These are phyloP conservation scores for Troides oblongomaculatus DNA, from an alignment of 2,888 invertebrate species.

Conservation along the genomic window DNA sequence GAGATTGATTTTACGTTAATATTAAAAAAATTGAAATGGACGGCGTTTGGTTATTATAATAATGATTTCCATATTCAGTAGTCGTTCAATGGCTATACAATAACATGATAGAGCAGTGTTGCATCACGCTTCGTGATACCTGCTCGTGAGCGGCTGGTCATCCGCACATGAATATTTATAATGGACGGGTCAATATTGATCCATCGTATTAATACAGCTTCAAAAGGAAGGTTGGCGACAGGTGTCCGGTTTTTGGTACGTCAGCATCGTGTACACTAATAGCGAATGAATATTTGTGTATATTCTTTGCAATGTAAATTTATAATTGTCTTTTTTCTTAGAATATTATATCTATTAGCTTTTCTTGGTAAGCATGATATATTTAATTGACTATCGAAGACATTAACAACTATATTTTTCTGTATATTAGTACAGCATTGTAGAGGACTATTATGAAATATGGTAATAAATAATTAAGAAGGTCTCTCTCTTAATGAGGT, in stretches of 20 bases:
- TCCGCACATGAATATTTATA: conserved; percentile 30
- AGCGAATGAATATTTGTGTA: background rate
- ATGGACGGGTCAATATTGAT: conserved; percentile 21
- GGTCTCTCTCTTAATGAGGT: no score
- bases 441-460: background rate
- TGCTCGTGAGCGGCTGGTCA: conserved; percentile 25
- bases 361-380: background rate
- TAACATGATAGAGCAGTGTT: conserved; percentile 9
- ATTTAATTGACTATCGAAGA: background rate
- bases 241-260: conserved; percentile 1
- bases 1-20: background rate
- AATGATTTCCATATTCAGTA: background rate
- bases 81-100: background rate
- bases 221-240: conserved; percentile 4
- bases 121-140: conserved; percentile 26
- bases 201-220: conserved; percentile 12
- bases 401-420: background rate
- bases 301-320: background rate
- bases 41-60: background rate
- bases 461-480: no score
- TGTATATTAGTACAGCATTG: background rate
- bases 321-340: background rate
- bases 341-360: background rate
- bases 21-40: background rate
- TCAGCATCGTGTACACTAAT: background rate